These are phyloP conservation scores for Cisticola juncidis DNA, from an alignment of 2,113 vertebrate species.

Conservation along the genomic window DNA sequence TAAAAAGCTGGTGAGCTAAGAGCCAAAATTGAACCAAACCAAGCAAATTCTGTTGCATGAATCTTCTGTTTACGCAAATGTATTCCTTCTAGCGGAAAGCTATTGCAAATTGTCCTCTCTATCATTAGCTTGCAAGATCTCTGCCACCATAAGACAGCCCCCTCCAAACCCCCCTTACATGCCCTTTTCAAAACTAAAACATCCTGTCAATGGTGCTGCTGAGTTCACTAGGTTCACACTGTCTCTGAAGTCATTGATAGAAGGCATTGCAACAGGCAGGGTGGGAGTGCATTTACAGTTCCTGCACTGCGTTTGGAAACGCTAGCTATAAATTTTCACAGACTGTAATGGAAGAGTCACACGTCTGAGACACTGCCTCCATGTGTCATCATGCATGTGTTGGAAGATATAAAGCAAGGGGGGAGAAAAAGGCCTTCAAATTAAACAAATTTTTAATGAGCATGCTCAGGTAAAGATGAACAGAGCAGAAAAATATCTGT, in stretches of 20 bases:
- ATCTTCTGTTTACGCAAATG: neutral
- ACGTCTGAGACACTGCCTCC: neutral
- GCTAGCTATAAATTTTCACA: neutral
- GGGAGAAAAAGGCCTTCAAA: neutral
- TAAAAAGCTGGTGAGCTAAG: neutral
- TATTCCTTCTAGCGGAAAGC: neutral
- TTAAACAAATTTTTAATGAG: neutral
- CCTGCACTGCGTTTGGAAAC: neutral
- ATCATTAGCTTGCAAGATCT: neutral
- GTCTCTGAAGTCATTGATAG: neutral
- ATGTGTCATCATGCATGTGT: neutral
- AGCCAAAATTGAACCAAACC: neutral
- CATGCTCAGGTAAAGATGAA: neutral
- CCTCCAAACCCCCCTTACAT: neutral
- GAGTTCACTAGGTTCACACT: neutral
- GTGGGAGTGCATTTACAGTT: neutral
- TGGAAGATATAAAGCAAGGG: neutral
- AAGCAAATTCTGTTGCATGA: neutral
- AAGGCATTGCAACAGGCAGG: neutral
- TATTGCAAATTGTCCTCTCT: neutral
- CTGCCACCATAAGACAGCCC: neutral
- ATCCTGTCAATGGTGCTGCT: neutral
- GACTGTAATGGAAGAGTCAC: neutral
- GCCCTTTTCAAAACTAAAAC: neutral
- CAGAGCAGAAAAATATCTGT: neutral